Evolutionary conservation across 2,888 invertebrate species (phyloP), one percentile per base, ranked within the genome.

Genomic region (Pharmacophagus antenor): DNA sequence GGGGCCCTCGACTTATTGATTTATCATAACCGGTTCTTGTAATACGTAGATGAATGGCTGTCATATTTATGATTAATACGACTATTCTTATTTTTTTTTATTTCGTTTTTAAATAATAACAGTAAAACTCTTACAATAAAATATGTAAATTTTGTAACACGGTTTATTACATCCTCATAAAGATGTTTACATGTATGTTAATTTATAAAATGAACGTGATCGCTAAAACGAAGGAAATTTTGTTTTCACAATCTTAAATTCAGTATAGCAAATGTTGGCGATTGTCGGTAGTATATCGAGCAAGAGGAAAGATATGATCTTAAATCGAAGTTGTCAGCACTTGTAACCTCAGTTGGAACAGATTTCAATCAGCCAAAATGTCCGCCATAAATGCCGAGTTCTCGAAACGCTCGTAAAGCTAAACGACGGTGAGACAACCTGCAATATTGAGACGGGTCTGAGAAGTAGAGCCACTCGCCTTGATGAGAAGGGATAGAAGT

Each of bases 401-500:
- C 76, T 74, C 69, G 70, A 70, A 74, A 67, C 70, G 65, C 69
- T 69, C 74, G 74, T 81, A 80, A 80, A 81, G 68, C 69, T 65
- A 76, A 81, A 78, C 74, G 72, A 59, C 53, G 42, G 70, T 62
- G 62, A 63, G 65, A 71, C 71, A 21, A 74, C 75, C 61, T 63
- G 64, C 64, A 70, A 70, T 71, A 72, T 72, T 70, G 70, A 69
- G 66, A 62, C 62, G 56, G 64, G 63, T 37, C 54, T 50, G 18
- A 54, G 64, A 64, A 54, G 58, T 65, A 63, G 65, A 73, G 74
- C 82, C n/a, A 85, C 85, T 85, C 77, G 74, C 69, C 67, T 75
- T 83, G 84, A 84, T 84, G 84, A 83, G 74, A 49, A 49, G 49
- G 59, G 59, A 50, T 50, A 49, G 49, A 50, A 62, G 70, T 63